Percentiles rank a stretch among this genome's conserved stretches.
Conservation (phyloP, 2,797 vertebrate species). For the Enteromius paludinosus region DNA sequence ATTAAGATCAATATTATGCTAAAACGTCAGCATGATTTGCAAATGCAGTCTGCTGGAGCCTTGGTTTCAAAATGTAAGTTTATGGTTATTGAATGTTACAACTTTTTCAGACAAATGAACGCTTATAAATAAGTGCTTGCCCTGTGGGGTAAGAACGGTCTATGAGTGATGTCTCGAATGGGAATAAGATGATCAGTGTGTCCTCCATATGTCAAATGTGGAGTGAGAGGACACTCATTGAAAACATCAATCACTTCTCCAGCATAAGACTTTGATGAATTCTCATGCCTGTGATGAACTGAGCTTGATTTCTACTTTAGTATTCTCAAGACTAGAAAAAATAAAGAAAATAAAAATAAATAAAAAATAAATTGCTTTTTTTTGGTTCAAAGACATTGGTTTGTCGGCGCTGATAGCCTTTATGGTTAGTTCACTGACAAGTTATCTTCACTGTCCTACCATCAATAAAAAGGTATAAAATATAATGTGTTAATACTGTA, state of each 20-base stretch:
- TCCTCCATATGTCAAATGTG: slow-evolving; percentile 49
- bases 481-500: no score
- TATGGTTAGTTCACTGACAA: no score
- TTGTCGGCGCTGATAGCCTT: no score
- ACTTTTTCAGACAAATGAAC: slow-evolving; percentile 42
- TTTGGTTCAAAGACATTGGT: no score
- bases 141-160: slow-evolving; percentile 27
- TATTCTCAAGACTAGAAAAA: neutral
- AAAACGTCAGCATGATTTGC: slow-evolving; percentile 35
- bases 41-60: slow-evolving; percentile 3
- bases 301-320: neutral
- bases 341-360: neutral
- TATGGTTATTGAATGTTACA: slow-evolving; percentile 31
- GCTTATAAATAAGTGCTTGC: slow-evolving; percentile 52
- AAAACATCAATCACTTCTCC: slow-evolving; percentile 56
- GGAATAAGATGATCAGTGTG: slow-evolving; percentile 48
- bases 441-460: no score
- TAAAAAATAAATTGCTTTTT: neutral
- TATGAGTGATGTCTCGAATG: slow-evolving; percentile 37
- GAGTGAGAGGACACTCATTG: slow-evolving; percentile 37
- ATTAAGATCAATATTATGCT: slow-evolving; percentile 40
- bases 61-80: slow-evolving; percentile 31
- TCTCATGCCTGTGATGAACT: slow-evolving; percentile 16
- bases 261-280: slow-evolving; percentile 51
- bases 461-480: no score